Evolutionary conservation across 2,888 invertebrate genomes (phyloP).

Genomic region (Apoderus coryli): DNA sequence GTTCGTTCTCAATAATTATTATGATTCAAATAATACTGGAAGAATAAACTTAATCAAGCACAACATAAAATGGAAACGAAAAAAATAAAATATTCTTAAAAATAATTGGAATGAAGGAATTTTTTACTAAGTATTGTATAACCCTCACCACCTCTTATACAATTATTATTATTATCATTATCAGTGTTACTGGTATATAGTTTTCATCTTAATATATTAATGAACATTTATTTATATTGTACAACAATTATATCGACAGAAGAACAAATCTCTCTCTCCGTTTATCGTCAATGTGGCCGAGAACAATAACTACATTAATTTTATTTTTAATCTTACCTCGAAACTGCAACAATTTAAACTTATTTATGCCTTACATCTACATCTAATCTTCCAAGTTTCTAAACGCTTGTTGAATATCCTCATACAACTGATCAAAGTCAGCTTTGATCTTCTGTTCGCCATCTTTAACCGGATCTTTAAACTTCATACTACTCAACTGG

Average conservation of each 20-base stretch:
- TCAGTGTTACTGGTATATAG: too few species aligned
- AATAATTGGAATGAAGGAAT: conserved; percentile 24
- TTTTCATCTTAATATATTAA: too few species aligned
- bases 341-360: conserved; percentile 8
- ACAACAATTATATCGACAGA: too few species aligned
- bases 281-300: too few species aligned
- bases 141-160: conserved; percentile 24
- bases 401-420: conserved; percentile 95
- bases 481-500: conserved; percentile 98
- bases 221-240: too few species aligned
- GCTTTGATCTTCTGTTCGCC: conserved; percentile 95
- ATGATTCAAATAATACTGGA: conserved; percentile 20
- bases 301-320: conserved; percentile 16
- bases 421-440: conserved; percentile 92
- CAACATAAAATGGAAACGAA: conserved; percentile 13
- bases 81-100: conserved; percentile 19
- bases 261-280: too few species aligned
- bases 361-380: conserved; percentile 5
- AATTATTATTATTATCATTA: too few species aligned
- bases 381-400: conserved; percentile 94
- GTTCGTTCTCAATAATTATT: too few species aligned
- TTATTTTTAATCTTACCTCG: conserved; percentile 6
- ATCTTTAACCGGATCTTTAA: conserved; percentile 98
- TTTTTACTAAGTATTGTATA: conserved; percentile 16
- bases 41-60: conserved; percentile 17